Evolutionary conservation across 2,888 invertebrate genomes (phyloP).

Genomic region (Tupiocoris notatus): DNA sequence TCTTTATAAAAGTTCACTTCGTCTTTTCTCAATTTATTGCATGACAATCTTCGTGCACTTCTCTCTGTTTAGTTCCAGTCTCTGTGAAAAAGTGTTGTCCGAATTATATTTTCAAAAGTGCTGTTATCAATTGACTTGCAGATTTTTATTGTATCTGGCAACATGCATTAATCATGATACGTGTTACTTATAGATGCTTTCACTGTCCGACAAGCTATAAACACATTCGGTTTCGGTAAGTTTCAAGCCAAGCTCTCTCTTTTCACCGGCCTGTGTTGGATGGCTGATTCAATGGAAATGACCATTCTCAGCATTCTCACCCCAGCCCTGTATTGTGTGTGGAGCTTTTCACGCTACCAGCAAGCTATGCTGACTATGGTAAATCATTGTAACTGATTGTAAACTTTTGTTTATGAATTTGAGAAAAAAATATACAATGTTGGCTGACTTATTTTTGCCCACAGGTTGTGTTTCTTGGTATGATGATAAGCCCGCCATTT

Average conservation of each 20-base stretch:
- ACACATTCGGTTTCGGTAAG: constrained; percentile 82
- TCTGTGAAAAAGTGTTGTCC: too few species aligned
- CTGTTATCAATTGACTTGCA: too few species aligned
- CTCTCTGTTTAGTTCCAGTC: too few species aligned
- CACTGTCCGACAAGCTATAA: constrained; percentile 82
- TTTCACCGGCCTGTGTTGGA: constrained; percentile 86
- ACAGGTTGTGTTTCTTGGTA: constrained; percentile 82
- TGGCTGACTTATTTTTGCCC: constrained; percentile 36
- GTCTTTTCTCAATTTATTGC: too few species aligned
- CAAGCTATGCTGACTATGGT: constrained; percentile 92
- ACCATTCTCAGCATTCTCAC: constrained; percentile 91
- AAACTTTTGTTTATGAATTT: too few species aligned
- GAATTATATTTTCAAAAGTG: too few species aligned
- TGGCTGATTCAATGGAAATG: constrained; percentile 99
- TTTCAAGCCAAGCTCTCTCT: constrained; percentile 84
- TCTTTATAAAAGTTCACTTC: too few species aligned
- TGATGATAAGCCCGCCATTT: constrained; percentile 95
- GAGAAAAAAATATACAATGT: too few species aligned
- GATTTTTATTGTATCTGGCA: too few species aligned
- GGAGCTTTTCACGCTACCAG: constrained; percentile 87
- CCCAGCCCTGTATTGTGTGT: constrained; percentile 90
- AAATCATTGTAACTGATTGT: too few species aligned
- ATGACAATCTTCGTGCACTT: too few species aligned
- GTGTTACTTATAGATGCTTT: constrained; percentile 79
- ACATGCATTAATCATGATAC: too few species aligned